Conservation (phyloP, 2,888 invertebrate genomes). For the Allygus modestus region DNA sequence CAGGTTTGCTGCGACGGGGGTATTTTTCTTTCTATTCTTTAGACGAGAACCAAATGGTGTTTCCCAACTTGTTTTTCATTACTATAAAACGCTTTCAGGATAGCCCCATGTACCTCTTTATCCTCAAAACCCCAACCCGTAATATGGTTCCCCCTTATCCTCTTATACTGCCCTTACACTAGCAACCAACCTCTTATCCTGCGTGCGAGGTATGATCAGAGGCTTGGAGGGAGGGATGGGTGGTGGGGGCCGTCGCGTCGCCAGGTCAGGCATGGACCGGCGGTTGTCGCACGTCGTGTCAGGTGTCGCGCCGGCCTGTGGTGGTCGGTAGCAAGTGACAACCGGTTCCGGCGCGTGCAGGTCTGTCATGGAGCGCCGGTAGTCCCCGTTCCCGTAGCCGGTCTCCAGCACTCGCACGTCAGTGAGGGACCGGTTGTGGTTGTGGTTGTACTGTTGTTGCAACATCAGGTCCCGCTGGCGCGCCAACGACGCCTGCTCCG, state of each 20-base stretch:
- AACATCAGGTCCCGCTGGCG: constrained; percentile 81
- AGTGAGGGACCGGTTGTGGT: constrained; percentile 47
- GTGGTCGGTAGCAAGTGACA: constrained; percentile 75
- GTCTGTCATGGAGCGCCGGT: constrained; percentile 77
- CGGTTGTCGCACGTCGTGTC: constrained; percentile 58
- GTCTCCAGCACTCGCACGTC: constrained; percentile 46
- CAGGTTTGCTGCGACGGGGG: too few species aligned
- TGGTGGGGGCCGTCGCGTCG: constrained; percentile 71
- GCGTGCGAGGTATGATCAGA: constrained; percentile 70
- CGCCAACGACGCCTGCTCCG: constrained; percentile 87
- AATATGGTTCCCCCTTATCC: too few species aligned
- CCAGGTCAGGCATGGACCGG: constrained; percentile 63
- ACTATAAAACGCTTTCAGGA: too few species aligned
- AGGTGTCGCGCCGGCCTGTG: constrained; percentile 61
- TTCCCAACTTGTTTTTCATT: too few species aligned
- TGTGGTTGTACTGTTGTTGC: constrained; percentile 62
- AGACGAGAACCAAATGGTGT: too few species aligned
- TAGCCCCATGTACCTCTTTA: too few species aligned
- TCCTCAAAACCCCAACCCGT: too few species aligned
- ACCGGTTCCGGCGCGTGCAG: constrained; percentile 72
- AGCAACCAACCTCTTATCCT: constrained; percentile 58
- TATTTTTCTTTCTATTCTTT: too few species aligned
- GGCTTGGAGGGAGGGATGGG: constrained; percentile 80
- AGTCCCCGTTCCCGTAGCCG: constrained; percentile 73
- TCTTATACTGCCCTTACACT: too few species aligned